Evolutionary conservation across 2,888 invertebrate genomes (phyloP), one percentile per base, ranked within the genome.

Genomic region (Hybos culiciformis): DNA sequence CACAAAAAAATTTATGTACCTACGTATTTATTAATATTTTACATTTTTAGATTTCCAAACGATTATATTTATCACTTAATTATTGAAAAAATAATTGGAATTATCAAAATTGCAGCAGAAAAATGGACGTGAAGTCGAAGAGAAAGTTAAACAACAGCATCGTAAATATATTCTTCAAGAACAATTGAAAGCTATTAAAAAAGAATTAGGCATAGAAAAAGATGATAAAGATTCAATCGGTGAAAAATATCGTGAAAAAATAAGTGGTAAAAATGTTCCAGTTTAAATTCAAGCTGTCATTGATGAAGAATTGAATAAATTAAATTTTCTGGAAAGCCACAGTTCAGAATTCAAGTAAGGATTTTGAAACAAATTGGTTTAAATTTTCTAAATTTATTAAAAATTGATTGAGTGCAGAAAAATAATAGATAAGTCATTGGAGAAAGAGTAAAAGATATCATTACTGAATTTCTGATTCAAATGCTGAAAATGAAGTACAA

Each of bases 161-260:
- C 72, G 96, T 49, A 97, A 97, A 61, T 98, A 94, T 59, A 94
- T 99, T 64, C 75, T 99, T 34, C 87, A 93, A 54, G 98, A 99
- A 63, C 98, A 98, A 66, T 71, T 99, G 4, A 98, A 96, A 76
- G 86, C 74, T 1, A 99, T 99, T 54, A 99, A 98, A 68, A 97
- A 96, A 63, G 98, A 98, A 67, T 67, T 99, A 40, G 98, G 98
- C 0, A 70, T 99, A 46, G 98, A 98, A 61, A 99, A 99, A 58
- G 98, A 99, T 54, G 98, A 99, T 58, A 98, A 98, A 61, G 96
- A 97, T 66, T 93, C 98, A 0, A 91, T 99, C 43, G 93, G 86
- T 18, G 98, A 98, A 54, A 98, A 97, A 69, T 97, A 96, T 64
- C 73, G 83, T 19, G 88, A 88, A 53, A 75, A 91, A 46, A 75